Conservation (phyloP, 2,888 invertebrate genomes). For the Ophioninae sp. region DNA sequence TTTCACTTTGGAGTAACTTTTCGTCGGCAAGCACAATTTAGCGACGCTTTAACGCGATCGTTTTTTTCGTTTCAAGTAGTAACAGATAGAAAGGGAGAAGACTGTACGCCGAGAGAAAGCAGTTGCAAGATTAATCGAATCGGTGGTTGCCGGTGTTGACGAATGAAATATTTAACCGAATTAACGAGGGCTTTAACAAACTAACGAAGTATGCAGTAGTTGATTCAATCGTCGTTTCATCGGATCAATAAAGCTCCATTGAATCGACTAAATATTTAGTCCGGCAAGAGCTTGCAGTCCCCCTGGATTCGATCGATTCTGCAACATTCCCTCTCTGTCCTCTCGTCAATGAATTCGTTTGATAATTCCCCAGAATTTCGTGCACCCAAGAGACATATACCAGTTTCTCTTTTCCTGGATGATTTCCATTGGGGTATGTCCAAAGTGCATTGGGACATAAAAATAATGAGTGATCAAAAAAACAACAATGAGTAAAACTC, state of each 20-base stretch:
- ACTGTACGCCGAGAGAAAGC: neutral
- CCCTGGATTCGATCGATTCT: neutral
- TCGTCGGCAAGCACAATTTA: no score
- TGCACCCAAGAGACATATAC: neutral
- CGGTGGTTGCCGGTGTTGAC: neutral
- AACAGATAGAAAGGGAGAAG: no score
- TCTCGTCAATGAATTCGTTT: neutral
- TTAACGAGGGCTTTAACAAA: neutral
- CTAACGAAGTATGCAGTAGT: constrained; percentile 1
- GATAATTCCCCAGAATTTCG: neutral
- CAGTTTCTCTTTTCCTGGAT: no score
- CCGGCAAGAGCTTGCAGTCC: neutral
- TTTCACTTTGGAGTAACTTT: no score
- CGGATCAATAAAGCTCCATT: constrained; percentile 1
- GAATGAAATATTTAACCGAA: neutral
- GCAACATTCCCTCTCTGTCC: neutral
- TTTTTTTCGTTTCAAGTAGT: no score
- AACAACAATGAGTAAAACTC: no score
- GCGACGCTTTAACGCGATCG: no score
- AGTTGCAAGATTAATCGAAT: constrained; percentile 1
- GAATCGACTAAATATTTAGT: constrained; percentile 20
- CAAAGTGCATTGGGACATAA: no score
- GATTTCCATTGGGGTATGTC: no score
- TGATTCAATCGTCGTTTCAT: constrained; percentile 15
- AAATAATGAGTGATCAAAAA: no score